Evolutionary conservation across 2,113 vertebrate genomes (phyloP), one percentile per base, ranked within the genome.

Genomic region (Verasper variegatus): DNA sequence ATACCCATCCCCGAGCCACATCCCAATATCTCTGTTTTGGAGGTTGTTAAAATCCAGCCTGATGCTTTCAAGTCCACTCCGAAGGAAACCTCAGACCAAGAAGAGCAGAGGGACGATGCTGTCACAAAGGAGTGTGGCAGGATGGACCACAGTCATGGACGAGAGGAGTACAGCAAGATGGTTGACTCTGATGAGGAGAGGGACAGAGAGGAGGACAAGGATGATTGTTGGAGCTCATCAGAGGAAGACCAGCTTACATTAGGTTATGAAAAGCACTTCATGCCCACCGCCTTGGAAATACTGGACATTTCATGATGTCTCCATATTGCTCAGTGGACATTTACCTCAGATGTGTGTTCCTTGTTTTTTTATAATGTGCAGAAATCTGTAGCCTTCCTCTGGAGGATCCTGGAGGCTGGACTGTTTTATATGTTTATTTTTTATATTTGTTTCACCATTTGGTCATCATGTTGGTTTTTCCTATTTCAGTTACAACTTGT

Each of bases 221-320:
- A 26, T 6, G 77, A 70, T 51, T 37, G n/a, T 18, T 78, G 35
- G 64, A 86, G 58, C 80, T 85, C 75, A 42, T 74, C 66, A 20
- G 87, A 86, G 9, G 90, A 89, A 6, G 85, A 87, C 26, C 27
- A 54, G 20, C 47, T 57, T 2, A 27, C 37, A 1, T 83, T 83
- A 35, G 93, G 87, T 31, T 94, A 94, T 1, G 93, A 94, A 76
- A 91, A 84, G 71, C 93, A 93, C 68, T 94, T 93, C 67, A 92
- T 94, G 92, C 93, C 93, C 12, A 79, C 76, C 27, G 55, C 42
- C 49, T 11, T 20, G 9, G 91, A 94, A 55, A n/a, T 93, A 57
- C 31, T 60, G 42, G 18, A 47, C 3, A 17, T 61, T 62, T 84
- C 18, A 73, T 35, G 15, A 77, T 21, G 4, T 40, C 55, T 51